These are phyloP conservation scores for Amphiura filiformis DNA, from an alignment of 35 echinoderm and acorn worm species.

Conservation along the genomic window DNA sequence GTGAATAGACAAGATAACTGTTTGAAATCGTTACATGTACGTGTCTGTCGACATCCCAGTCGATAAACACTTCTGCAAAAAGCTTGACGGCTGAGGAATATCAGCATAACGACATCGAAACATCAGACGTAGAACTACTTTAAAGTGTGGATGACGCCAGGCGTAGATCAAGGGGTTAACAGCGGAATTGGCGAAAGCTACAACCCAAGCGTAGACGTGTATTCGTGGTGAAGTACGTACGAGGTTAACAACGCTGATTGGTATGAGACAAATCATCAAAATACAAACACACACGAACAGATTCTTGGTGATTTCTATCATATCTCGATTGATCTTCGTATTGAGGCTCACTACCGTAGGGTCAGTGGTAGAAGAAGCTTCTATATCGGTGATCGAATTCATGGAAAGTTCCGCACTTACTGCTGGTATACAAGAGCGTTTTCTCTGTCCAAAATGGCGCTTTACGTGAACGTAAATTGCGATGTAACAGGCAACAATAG, in stretches of 20 bases:
- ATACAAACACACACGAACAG: slow-evolving; percentile 36
- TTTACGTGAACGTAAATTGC: too few relatives aligned
- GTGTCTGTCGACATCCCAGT: too few relatives aligned
- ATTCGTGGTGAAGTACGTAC: not conserved
- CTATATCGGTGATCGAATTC: not conserved
- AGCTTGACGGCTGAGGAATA: slow-evolving; percentile 34
- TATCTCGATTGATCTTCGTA: not conserved
- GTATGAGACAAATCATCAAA: slow-evolving; percentile 35
- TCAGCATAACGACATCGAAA: slow-evolving; percentile 24
- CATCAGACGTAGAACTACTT: slow-evolving; percentile 46
- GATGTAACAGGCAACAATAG: not conserved
- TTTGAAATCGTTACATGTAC: too few relatives aligned
- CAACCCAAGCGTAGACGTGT: slow-evolving; percentile 1
- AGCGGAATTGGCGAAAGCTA: slow-evolving; percentile 40
- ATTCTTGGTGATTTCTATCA: slow-evolving; percentile 54
- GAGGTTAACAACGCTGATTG: slow-evolving; percentile 18
- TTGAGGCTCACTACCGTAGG: not conserved
- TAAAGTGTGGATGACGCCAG: slow-evolving; percentile 55
- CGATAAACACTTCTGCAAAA: too few relatives aligned
- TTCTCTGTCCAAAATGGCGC: not conserved
- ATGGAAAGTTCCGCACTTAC: too few relatives aligned
- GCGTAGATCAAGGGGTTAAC: slow-evolving; percentile 68
- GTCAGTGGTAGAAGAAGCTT: not conserved
- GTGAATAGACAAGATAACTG: too few relatives aligned
- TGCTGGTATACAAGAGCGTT: not conserved